Conservation (phyloP, 2,888 invertebrate genomes). For the Orchesellides sinensis region DNA sequence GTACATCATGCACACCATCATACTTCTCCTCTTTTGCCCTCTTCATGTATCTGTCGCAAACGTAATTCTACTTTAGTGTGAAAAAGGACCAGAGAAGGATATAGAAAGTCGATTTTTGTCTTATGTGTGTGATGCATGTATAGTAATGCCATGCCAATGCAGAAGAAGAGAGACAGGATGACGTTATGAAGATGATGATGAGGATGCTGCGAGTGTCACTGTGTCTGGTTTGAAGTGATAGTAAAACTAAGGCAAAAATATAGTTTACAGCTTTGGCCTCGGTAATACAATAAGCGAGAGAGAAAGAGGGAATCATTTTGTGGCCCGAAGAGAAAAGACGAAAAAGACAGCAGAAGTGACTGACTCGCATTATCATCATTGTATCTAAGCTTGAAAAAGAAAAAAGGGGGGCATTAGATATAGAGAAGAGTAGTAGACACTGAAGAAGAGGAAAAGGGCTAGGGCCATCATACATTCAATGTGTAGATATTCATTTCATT, state of each 20-base stretch:
- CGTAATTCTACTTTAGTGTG: conserved; percentile 6
- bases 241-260: conserved; percentile 44
- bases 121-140: neutral
- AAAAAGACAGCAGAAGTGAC: conserved; percentile 30
- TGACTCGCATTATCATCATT: conserved; percentile 26
- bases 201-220: conserved; percentile 29
- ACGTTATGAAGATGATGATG: neutral
- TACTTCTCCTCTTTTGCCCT: neutral
- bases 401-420: conserved; percentile 7
- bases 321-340: conserved; percentile 36
- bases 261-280: conserved; percentile 31
- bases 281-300: conserved; percentile 3
- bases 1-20: neutral
- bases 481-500: conserved; percentile 67
- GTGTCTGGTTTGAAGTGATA: conserved; percentile 43
- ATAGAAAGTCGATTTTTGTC: neutral
- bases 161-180: neutral
- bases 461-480: too few species aligned
- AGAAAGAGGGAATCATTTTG: conserved; percentile 44
- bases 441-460: neutral
- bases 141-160: conserved; percentile 2
- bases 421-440: neutral
- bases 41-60: neutral
- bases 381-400: too few species aligned
- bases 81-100: neutral